Conservation (phyloP, 2,113 vertebrate genomes). For the Bettongia penicillata region DNA sequence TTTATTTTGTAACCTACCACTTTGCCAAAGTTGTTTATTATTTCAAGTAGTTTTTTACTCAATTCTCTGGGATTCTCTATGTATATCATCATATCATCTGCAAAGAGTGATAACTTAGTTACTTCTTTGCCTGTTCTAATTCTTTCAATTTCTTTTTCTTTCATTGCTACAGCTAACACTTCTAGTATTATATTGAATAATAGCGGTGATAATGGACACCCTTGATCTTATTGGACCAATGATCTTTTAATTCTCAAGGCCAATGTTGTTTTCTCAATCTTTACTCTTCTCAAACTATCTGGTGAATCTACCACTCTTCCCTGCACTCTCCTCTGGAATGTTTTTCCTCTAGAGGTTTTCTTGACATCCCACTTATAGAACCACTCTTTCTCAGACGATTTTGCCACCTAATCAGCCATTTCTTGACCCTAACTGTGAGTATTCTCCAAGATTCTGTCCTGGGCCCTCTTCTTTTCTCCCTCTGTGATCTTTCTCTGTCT, state of each 20-base stretch:
- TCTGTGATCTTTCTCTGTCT: background rate
- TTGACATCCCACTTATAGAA: background rate
- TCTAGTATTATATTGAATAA: too few relatives aligned
- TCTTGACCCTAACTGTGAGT: background rate
- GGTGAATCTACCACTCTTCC: background rate
- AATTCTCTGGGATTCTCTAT: too few relatives aligned
- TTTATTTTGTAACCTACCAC: too few relatives aligned
- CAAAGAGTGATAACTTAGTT: too few relatives aligned
- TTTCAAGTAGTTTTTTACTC: too few relatives aligned
- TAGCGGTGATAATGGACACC: too few relatives aligned
- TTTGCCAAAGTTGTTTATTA: too few relatives aligned
- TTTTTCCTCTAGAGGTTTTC: background rate
- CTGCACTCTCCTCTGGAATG: background rate
- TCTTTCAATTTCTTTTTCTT: too few relatives aligned
- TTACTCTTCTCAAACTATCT: background rate
- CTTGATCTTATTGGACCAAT: too few relatives aligned
- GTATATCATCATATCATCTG: too few relatives aligned
- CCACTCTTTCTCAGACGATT: background rate
- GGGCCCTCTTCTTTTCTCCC: background rate
- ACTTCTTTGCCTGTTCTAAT: too few relatives aligned
- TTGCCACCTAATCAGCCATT: background rate
- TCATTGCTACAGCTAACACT: too few relatives aligned
- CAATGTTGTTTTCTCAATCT: background rate
- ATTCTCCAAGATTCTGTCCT: background rate
- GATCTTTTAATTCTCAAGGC: background rate